Evolutionary conservation across 2,888 invertebrate genomes (phyloP).

Genomic region (Therioaphis trifolii): DNA sequence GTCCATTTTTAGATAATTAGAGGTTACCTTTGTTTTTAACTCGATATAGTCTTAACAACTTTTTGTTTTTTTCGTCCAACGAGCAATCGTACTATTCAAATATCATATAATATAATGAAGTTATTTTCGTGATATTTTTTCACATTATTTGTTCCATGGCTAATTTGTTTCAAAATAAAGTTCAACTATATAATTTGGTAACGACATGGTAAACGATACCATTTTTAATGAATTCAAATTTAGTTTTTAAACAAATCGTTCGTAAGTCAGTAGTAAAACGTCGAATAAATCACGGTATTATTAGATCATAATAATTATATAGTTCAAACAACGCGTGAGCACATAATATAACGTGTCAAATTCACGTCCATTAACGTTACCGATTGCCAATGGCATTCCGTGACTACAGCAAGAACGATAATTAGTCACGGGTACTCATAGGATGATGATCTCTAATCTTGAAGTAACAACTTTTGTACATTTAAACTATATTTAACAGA

Average conservation of each 20-base stretch:
- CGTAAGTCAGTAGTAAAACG: constrained; percentile 31
- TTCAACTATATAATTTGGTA: too few relatives aligned
- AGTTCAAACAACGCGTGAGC: neutral
- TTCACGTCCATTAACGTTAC: constrained; percentile 25
- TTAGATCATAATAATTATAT: constrained; percentile 15
- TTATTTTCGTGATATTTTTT: too few relatives aligned
- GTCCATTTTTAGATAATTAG: too few relatives aligned
- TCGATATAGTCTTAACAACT: too few relatives aligned
- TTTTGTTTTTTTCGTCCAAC: too few relatives aligned
- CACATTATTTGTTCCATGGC: too few relatives aligned
- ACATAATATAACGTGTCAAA: constrained; percentile 21
- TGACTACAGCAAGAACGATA: constrained; percentile 28
- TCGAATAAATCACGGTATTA: neutral
- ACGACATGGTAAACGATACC: too few relatives aligned
- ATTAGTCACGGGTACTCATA: constrained; percentile 20
- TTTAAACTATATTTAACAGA: too few relatives aligned
- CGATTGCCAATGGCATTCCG: constrained; percentile 30
- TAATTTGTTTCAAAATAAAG: too few relatives aligned
- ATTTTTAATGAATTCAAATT: neutral
- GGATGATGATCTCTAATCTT: constrained; percentile 12
- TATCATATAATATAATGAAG: too few relatives aligned
- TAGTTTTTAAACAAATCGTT: neutral
- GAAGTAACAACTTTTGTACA: neutral
- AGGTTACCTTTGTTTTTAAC: too few relatives aligned
- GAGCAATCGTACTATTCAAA: too few relatives aligned